These are phyloP conservation scores for Leucosticte australis DNA, from an alignment of 2,113 vertebrate species.

Conservation along the genomic window DNA sequence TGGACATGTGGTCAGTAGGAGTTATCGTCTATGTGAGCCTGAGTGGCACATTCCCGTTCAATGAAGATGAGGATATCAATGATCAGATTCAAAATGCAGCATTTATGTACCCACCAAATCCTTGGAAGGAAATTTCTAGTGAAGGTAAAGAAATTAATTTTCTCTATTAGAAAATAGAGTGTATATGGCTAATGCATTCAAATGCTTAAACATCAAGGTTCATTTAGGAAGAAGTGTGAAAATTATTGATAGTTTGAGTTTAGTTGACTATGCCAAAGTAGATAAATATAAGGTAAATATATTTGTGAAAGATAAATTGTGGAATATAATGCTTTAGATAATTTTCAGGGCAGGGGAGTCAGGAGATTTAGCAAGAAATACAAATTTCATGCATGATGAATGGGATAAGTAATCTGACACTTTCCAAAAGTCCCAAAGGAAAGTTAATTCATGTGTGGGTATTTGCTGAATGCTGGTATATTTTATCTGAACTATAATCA, in stretches of 20 bases:
- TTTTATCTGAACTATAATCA: neutral
- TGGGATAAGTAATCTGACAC: neutral
- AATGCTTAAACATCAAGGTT: neutral
- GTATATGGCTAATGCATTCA: neutral
- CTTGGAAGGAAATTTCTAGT: constrained; percentile 94
- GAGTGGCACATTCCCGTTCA: constrained; percentile 96
- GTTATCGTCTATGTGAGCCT: constrained; percentile 97
- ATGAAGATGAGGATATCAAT: constrained; percentile 97
- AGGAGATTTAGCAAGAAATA: neutral
- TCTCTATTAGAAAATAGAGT: neutral
- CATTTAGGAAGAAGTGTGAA: neutral
- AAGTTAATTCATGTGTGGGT: neutral
- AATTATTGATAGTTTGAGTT: neutral
- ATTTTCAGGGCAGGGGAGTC: neutral
- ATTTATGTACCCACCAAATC: constrained; percentile 96
- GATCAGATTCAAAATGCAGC: constrained; percentile 98
- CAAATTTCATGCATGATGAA: neutral
- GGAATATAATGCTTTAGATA: neutral
- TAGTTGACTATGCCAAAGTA: neutral
- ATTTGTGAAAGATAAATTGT: neutral
- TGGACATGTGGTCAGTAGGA: constrained; percentile 99
- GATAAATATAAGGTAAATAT: neutral
- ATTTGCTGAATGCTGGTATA: neutral
- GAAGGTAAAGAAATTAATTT: constrained; percentile 80
- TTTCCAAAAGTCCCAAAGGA: neutral